Evolutionary conservation across 2,797 vertebrate genomes (phyloP).

Genomic region (Hoplostethus atlanticus): DNA sequence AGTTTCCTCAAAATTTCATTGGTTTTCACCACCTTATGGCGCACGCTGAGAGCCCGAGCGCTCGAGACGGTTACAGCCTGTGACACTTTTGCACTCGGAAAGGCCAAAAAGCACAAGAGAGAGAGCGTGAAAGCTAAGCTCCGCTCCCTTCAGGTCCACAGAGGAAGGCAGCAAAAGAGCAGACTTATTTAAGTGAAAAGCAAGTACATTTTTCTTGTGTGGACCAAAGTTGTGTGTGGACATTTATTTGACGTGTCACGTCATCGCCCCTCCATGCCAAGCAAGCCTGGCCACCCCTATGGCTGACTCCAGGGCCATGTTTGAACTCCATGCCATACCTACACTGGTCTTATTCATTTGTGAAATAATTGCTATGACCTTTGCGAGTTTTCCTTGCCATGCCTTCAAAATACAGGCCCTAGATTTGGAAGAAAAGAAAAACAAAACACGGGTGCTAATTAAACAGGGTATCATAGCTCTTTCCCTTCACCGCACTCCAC

Average conservation of each 20-base stretch:
- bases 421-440: slow-evolving; percentile 29
- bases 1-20: slow-evolving; percentile 17
- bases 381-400: slow-evolving; percentile 71
- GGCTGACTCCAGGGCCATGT: slow-evolving; percentile 57
- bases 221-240: slow-evolving; percentile 66
- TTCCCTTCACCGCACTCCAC: slow-evolving; percentile 27
- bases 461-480: slow-evolving; percentile 50
- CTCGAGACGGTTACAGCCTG: slow-evolving; percentile 49
- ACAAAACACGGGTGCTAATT: slow-evolving; percentile 55
- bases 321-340: slow-evolving; percentile 72
- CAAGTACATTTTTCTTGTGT: slow-evolving; percentile 62
- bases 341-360: slow-evolving; percentile 78
- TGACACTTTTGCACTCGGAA: slow-evolving; percentile 63
- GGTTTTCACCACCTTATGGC: slow-evolving; percentile 58
- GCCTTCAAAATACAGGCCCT: slow-evolving; percentile 42
- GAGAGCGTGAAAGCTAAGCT: slow-evolving; percentile 23
- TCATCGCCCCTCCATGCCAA: slow-evolving; percentile 69
- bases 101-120: slow-evolving; percentile 60
- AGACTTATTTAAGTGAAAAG: slow-evolving; percentile 59
- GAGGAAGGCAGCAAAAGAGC: slow-evolving; percentile 22
- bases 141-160: slow-evolving; percentile 43
- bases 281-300: slow-evolving; percentile 64
- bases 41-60: slow-evolving; percentile 8
- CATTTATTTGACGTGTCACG: slow-evolving; percentile 80
- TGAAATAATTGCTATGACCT: slow-evolving; percentile 75